Percentiles rank a stretch among this genome's conserved stretches.
These are phyloP conservation scores for Syngnathus scovelli DNA, from an alignment of 2,113 vertebrate genomes.

Conservation along the genomic window DNA sequence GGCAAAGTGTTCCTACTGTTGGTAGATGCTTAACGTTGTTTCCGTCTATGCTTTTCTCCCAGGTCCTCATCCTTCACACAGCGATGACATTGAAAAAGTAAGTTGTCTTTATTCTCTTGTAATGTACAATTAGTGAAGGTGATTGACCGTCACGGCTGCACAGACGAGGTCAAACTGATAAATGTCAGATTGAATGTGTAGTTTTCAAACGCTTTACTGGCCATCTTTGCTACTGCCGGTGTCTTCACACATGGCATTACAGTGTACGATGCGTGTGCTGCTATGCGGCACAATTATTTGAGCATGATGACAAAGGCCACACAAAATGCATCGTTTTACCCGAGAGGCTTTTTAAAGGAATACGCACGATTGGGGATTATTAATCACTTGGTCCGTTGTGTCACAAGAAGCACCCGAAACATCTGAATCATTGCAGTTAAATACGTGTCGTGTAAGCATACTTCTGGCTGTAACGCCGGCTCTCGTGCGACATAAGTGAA, in stretches of 20 bases:
- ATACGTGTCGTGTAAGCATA: constrained; percentile 42
- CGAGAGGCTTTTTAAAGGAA: constrained; percentile 6
- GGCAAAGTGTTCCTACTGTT: background rate
- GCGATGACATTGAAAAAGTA: constrained; percentile 74
- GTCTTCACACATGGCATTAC: constrained; percentile 50
- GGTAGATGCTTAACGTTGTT: constrained; percentile 24
- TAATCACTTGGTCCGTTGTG: constrained; percentile 20
- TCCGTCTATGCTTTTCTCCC: constrained; percentile 46
- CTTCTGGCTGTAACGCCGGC: constrained; percentile 1
- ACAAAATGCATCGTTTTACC: constrained; percentile 16
- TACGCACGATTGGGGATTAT: background rate
- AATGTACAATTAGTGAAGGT: constrained; percentile 15
- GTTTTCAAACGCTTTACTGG: constrained; percentile 7
- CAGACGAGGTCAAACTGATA: background rate
- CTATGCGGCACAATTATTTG: constrained; percentile 72
- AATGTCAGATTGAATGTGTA: constrained; percentile 7
- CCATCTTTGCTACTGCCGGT: constrained; percentile 46
- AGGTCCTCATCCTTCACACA: constrained; percentile 70
- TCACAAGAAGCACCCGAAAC: constrained; percentile 47
- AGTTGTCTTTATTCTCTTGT: constrained; percentile 43
- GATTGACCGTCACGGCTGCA: constrained; percentile 3
- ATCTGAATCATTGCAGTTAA: constrained; percentile 47
- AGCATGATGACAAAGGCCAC: constrained; percentile 54
- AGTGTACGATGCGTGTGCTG: constrained; percentile 66
- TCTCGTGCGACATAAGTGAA: constrained; percentile 29